Evolutionary conservation across 2,797 vertebrate genomes (phyloP), one percentile per base, ranked within the genome.

Genomic region (Percopsis omiscomaycus): DNA sequence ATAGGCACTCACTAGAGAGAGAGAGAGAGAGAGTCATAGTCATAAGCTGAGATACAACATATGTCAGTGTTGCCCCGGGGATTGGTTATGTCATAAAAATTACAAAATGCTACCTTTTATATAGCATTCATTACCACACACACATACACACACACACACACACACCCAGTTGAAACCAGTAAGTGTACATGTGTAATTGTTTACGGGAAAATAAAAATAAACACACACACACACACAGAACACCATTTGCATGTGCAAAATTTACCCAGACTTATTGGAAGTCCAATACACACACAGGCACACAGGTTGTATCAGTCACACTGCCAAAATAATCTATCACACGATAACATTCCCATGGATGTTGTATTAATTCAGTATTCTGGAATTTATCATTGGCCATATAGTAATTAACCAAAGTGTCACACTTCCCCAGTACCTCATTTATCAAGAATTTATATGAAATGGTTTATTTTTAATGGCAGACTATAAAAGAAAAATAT

Each of bases 371-470:
- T 81, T 83, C 61, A 77, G 80, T 80, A 81, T 87, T 82, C 51
- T 14, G 85, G 73, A 71, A 87, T 89, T 86, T 64, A 87, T 88
- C 87, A 89, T 68, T 65, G 73, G 54, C 59, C 27, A 76, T 84
- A 77, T 84, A 86, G 89, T 87, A 86, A 90, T 87, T 88, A 86
- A 84, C 75, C 87, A 82, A 82, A 87, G 69, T 84, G 87, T 84
- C 88, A 87, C 74, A 44, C 56, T 58, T 15, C 5, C 57, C 52
- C 78, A 82, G 67, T 58, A 68, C 80, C 79, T 81, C 84, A 90
- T 88, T 37, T 2, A 8, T 84, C 72, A 79, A 69, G 79, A 84
- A 80, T 69, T 61, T 80, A 42, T 42, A 9, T 42, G 9, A 8
- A 42, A 42, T 42, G 37, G 8, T 9, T 8, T 73, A 55, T 67